Evolutionary conservation across 2,888 invertebrate genomes (phyloP).

Genomic region (Muschampia plurimacula): DNA sequence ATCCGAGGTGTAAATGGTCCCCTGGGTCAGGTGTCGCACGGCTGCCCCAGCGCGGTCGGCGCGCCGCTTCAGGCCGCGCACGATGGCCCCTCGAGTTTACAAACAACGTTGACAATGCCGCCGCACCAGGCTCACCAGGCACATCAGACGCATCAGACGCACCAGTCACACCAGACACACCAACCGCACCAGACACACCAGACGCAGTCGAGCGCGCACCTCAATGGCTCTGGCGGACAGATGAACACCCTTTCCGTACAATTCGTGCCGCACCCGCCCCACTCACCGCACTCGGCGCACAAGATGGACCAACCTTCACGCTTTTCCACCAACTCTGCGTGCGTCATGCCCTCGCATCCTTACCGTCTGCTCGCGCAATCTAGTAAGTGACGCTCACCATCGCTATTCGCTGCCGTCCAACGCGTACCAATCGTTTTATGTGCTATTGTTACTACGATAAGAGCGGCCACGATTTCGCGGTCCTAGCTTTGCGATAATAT

Average conservation of each 20-base stretch:
- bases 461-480: conserved; percentile 17
- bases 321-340: conserved; percentile 63
- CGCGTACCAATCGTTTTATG: conserved; percentile 45
- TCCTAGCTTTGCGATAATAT: conserved; percentile 33
- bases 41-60: conserved; percentile 61
- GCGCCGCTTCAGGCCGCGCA: conserved; percentile 63
- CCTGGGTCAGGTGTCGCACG: conserved; percentile 65
- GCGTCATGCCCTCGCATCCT: conserved; percentile 70
- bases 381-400: conserved; percentile 62
- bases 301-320: conserved; percentile 71
- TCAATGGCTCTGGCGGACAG: neutral
- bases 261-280: conserved; percentile 48
- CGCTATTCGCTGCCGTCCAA: neutral
- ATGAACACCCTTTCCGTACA: conserved; percentile 29
- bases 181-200: conserved; percentile 1
- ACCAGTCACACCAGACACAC: conserved; percentile 47
- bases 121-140: no score
- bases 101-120: conserved; percentile 65
- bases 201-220: neutral
- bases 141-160: no score
- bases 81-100: conserved; percentile 51
- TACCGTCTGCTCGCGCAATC: conserved; percentile 71
- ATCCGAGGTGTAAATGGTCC: no score
- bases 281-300: conserved; percentile 46
- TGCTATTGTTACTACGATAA: conserved; percentile 52